phyloP scores from a whole-genome alignment of 2,888 invertebrate genomes.

The Iselma pallidipennis region DNA sequence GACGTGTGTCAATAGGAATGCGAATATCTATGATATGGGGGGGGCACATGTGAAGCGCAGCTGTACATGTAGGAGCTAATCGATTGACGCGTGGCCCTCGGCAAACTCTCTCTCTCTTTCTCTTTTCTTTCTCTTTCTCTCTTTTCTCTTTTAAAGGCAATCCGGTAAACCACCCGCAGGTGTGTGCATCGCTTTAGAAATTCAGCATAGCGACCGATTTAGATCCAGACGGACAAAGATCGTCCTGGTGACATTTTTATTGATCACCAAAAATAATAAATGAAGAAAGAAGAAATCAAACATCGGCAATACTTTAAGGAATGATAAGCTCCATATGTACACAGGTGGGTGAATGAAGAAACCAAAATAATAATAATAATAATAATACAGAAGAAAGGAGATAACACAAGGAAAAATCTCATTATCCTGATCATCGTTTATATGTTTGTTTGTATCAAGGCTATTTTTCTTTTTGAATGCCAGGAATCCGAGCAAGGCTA shows the following conservation, averaged over 20 bases:
- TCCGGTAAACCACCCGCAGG: conserved; percentile 30
- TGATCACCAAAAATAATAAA: background rate
- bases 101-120: conserved; percentile 2
- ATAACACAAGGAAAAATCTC: background rate
- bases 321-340: background rate
- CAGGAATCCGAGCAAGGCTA: conserved; percentile 17
- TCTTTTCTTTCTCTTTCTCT: background rate
- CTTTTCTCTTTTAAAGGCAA: conserved; percentile 14
- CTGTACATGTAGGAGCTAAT: conserved; percentile 43
- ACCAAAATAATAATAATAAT: too few relatives aligned
- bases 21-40: background rate
- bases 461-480: conserved; percentile 1
- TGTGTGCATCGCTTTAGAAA: conserved; percentile 14
- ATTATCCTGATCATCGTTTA: background rate
- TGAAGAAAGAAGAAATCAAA: background rate
- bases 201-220: background rate
- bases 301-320: too few relatives aligned
- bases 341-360: conserved; percentile 1
- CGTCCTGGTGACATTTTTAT: background rate
- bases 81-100: conserved; percentile 48
- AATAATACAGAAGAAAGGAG: background rate
- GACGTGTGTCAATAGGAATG: conserved; percentile 1
- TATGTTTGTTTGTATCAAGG: conserved; percentile 1
- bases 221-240: background rate
- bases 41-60: conserved; percentile 38